These are phyloP conservation scores for Arenicola marina DNA, from an alignment of 2,888 invertebrate genomes.

Conservation along the genomic window DNA sequence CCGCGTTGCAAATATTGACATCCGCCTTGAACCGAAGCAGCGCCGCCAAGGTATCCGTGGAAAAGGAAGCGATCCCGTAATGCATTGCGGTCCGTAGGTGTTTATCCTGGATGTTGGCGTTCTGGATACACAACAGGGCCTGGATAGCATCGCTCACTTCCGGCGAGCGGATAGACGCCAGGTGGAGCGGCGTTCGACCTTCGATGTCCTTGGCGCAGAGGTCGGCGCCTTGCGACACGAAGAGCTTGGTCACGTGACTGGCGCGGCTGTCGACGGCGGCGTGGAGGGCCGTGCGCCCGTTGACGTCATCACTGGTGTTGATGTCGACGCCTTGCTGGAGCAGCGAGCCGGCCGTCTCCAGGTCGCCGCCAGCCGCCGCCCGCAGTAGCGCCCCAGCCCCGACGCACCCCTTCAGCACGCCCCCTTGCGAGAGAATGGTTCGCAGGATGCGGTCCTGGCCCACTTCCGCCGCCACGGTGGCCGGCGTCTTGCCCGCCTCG, in stretches of 20 bases:
- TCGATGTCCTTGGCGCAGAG: conserved; percentile 3
- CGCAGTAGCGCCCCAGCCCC: not conserved
- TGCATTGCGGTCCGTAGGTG: not conserved
- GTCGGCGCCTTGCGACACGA: conserved; percentile 2
- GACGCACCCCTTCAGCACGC: not conserved
- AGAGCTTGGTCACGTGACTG: not conserved
- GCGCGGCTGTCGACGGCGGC: conserved; percentile 9
- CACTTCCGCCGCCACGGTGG: conserved; percentile 4
- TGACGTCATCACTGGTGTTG: conserved; percentile 12
- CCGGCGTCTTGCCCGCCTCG: not conserved
- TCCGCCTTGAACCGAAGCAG: not conserved
- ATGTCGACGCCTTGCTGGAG: not conserved
- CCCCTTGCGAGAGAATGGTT: conserved; percentile 3
- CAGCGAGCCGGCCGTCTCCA: not conserved
- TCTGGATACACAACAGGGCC: not conserved
- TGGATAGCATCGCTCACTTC: not conserved
- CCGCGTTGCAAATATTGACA: not conserved
- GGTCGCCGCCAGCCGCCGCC: not conserved
- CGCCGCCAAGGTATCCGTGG: not conserved
- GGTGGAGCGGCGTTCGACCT: conserved; percentile 8
- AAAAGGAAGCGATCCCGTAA: not conserved
- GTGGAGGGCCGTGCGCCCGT: conserved; percentile 25
- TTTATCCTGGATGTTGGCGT: not conserved
- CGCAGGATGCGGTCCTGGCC: conserved; percentile 8
- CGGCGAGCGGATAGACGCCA: not conserved